These are phyloP conservation scores for Lophochroa leadbeateri DNA, from an alignment of 2,113 vertebrate genomes.

Conservation along the genomic window DNA sequence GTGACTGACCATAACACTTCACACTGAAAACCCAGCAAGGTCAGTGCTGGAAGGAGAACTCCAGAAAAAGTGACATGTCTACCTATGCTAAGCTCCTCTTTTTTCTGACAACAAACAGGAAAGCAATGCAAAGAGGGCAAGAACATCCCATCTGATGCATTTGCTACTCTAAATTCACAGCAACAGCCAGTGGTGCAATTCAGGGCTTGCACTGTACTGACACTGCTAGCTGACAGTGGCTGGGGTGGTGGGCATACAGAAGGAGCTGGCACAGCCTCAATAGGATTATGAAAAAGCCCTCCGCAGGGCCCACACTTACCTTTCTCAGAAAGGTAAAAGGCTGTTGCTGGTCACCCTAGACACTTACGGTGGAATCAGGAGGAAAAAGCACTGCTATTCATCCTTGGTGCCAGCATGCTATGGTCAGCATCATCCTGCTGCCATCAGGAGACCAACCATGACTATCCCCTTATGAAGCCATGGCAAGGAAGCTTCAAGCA, in stretches of 20 bases:
- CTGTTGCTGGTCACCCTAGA: background rate
- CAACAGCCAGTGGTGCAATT: background rate
- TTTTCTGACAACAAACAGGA: background rate
- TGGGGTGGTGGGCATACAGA: background rate
- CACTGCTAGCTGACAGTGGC: background rate
- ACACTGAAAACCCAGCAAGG: background rate
- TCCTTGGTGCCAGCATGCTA: background rate
- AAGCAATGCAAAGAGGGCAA: background rate
- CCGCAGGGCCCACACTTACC: background rate
- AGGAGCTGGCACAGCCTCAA: background rate
- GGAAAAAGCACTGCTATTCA: background rate
- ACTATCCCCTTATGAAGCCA: background rate
- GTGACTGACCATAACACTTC: background rate
- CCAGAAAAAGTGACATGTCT: background rate
- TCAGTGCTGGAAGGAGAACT: background rate
- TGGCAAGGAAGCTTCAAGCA: background rate
- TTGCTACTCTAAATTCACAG: background rate
- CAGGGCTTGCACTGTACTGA: background rate
- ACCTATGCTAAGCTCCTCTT: background rate
- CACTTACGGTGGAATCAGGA: background rate
- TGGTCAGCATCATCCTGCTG: background rate
- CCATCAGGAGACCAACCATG: background rate
- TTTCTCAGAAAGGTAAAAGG: background rate
- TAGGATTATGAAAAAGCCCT: background rate
- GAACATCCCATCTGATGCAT: background rate